Base-by-base conservation (phyloP, 2,888 invertebrate species). In the Plebejus anna region DNA sequence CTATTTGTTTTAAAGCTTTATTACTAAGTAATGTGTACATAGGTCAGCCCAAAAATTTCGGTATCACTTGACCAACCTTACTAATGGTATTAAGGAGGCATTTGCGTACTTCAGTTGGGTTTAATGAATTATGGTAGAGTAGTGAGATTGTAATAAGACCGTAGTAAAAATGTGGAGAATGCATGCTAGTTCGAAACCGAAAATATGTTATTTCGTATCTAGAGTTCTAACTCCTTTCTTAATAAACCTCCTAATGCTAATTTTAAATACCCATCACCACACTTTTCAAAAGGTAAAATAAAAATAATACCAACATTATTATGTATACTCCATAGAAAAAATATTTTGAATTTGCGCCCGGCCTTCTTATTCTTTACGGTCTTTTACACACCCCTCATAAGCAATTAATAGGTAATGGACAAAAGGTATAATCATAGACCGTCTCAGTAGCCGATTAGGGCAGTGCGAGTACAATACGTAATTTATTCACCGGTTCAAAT, bases 1-100 rank as follows among this genome's bases (percentile, higher is more conserved):
- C 84, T 93, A 92, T 94, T 94, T 93, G 92, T 94, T 93, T 92
- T 94, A 93, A 93, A 92, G 92, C 93, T 91, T 92, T 92, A 93
- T 93, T 89, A 91, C 92, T 93, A 92, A 94, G 93, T 93, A 93
- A 94, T 94, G 91, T 94, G 91, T 93, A 85, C 93, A 86, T 89
- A 93, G 93, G 93, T 93, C 93, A 92, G 88, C 91, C 92, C 91
- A 90, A 92, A 91, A 91, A 89, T 90, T 86, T 82, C 81, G 79
- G 81, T 89, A 59, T 47, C 36, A 57, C 86, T 90, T 91, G 89
- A 91, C 92, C 91, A 92, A 91, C 91, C 90, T 90, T 86, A 88
- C 85, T 91, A 91, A 92, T 91, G 90, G 84, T 82, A 81, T 82
- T 57, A 57, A 38, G 42, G 57, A 55, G 66, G 32, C 66, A 66